Percentiles rank a stretch among this genome's conserved stretches.
Evolutionary conservation across 2,888 invertebrate genomes (phyloP).

Genomic region (Lagria hirta): DNA sequence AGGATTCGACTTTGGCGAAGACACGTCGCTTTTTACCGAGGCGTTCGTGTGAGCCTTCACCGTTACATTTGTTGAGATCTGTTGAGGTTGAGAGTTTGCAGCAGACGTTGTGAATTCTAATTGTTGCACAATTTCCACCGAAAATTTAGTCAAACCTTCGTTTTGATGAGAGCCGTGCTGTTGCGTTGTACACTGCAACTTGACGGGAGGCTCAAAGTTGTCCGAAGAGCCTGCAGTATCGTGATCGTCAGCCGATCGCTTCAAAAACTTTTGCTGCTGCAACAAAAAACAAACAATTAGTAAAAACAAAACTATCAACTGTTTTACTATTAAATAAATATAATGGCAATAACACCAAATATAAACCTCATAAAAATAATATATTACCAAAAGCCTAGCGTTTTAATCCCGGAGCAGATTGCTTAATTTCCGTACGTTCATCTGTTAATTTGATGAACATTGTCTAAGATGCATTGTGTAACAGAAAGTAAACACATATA

Average conservation of each 20-base stretch:
- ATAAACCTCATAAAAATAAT: too few species aligned
- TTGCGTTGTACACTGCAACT: constrained; percentile 65
- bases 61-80: constrained; percentile 89
- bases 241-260: constrained; percentile 71
- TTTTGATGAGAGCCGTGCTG: constrained; percentile 55
- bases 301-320: too few species aligned
- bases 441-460: too few species aligned
- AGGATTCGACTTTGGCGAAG: constrained; percentile 58
- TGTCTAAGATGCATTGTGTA: too few species aligned
- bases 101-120: constrained; percentile 86
- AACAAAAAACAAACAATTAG: constrained; percentile 32
- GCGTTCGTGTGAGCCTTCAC: constrained; percentile 79
- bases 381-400: too few species aligned
- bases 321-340: too few species aligned
- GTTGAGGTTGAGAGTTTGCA: constrained; percentile 84
- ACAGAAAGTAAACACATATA: too few species aligned
- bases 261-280: constrained; percentile 84
- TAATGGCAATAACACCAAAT: too few species aligned
- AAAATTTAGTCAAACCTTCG: constrained; percentile 71
- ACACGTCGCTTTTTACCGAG: constrained; percentile 62
- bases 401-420: too few species aligned
- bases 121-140: constrained; percentile 91
- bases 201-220: constrained; percentile 74
- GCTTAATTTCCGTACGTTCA: too few species aligned
- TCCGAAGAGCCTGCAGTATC: constrained; percentile 53